Evolutionary conservation across 2,888 invertebrate species (phyloP).

Genomic region (Amphipyra berbera): DNA sequence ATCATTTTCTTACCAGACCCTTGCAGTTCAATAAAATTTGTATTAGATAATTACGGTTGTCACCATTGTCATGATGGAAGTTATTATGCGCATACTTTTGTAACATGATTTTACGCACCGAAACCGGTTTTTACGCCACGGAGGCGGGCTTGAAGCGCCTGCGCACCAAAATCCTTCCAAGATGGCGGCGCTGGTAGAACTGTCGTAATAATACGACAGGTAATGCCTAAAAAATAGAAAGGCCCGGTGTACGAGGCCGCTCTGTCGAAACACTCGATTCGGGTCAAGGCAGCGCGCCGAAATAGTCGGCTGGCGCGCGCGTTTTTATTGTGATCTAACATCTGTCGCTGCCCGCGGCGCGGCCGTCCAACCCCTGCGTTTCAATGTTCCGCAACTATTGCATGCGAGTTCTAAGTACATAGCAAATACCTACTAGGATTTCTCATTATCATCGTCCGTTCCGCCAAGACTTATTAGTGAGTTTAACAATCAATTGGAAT

Average conservation of each 20-base stretch:
- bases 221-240: conserved; percentile 90
- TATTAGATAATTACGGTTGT: conserved; percentile 21
- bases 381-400: conserved; percentile 36
- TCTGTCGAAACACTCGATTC: conserved; percentile 89
- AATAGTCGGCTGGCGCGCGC: conserved; percentile 88
- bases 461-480: not conserved
- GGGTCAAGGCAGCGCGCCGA: conserved; percentile 89
- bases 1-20: conserved; percentile 6
- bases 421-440: conserved; percentile 1
- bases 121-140: conserved; percentile 71
- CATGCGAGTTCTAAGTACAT: conserved; percentile 10
- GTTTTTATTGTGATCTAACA: conserved; percentile 89
- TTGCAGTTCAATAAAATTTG: conserved; percentile 3
- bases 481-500: conserved; percentile 22
- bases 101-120: conserved; percentile 44
- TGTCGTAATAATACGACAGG: conserved; percentile 89
- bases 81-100: conserved; percentile 39
- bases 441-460: not conserved
- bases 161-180: conserved; percentile 81
- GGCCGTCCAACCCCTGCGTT: conserved; percentile 64
- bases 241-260: conserved; percentile 89
- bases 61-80: conserved; percentile 64
- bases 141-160: conserved; percentile 72
- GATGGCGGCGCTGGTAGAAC: conserved; percentile 83
- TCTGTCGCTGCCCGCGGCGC: conserved; percentile 80